Base-by-base conservation (phyloP, 1,140 invertebrate species). In the Drosophila lini region DNA sequence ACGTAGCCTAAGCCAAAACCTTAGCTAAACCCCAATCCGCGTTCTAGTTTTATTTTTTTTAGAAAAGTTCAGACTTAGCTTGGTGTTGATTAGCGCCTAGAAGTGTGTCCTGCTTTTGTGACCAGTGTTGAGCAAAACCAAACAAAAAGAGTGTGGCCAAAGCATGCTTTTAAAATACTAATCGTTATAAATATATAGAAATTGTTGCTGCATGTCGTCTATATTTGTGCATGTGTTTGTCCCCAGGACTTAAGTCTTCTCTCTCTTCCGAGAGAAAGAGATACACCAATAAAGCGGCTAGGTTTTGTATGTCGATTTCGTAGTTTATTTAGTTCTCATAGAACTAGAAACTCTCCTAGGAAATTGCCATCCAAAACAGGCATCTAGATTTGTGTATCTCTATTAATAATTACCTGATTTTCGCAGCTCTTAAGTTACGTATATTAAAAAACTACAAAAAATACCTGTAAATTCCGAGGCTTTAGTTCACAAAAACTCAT, bases 371-470 rank as follows among this genome's bases (percentile, higher is more conserved):
- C 68, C 80, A 83, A 86, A 86, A 83, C 68, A 38, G 62, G 50
- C 80, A 61, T 25, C 53, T 83, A 57, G 22, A 83, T 89, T 88
- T 88, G 83, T 80, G 34, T 78, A 84, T 88, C 82, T 88, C 73
- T 34, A 52, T 88, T 88, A 76, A 64, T 48, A 38, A 73, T 28
- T 38, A 41, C 40, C 47, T 78, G 53, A 84, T 63, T 84, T 61
- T 74, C 61, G 85, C 84, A 90, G 84, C 81, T 70, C 78, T 90
- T 89, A 90, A 88, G 84, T 80, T 89, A 89, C 59, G 53, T 71
- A 47, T 73, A 42, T 67, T 41, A 68, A 36, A 40, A 5, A 57
- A 69, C 19, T 15, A 13, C 25, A 50, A 50, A 53, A 48, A 41
- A 52, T 34, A 9, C 8, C 16, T 63, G 58, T 60, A 70, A 78